Evolutionary conservation across 2,113 vertebrate genomes (phyloP).

Genomic region (Centropristis striata): DNA sequence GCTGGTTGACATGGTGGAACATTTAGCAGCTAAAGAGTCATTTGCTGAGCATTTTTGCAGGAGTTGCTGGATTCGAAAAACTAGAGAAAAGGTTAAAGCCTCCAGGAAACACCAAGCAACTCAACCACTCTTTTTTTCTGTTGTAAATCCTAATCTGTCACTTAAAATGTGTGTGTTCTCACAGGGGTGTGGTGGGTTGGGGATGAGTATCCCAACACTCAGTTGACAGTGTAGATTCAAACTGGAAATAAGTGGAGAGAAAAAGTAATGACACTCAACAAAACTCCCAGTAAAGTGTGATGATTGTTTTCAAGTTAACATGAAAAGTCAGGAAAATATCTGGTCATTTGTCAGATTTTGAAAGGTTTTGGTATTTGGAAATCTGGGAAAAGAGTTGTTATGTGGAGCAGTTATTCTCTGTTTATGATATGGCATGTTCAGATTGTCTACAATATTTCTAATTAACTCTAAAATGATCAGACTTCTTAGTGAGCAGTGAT

Average conservation of each 20-base stretch:
- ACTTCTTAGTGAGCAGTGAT: background rate
- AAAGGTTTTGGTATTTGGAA: background rate
- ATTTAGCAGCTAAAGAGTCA: no score
- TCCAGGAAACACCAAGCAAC: slow-evolving; percentile 40
- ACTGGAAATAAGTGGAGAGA: no score
- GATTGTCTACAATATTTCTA: background rate
- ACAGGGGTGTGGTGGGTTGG: background rate
- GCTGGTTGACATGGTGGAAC: no score
- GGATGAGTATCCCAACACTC: no score
- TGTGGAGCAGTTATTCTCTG: background rate
- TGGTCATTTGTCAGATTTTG: background rate
- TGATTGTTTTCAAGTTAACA: slow-evolving; percentile 13
- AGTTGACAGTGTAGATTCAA: no score
- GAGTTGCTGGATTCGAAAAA: no score
- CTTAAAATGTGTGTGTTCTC: slow-evolving; percentile 18
- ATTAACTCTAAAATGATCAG: no score
- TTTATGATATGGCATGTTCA: background rate
- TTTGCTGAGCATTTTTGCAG: no score
- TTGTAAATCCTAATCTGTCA: background rate
- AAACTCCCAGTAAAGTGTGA: no score
- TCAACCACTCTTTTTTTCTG: slow-evolving; percentile 40
- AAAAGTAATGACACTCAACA: no score
- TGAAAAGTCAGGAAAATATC: background rate
- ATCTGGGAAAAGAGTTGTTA: background rate
- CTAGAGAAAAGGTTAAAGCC: no score